Base-by-base conservation (phyloP, 2,888 invertebrate genomes). In the Gisinianus flammeolus region DNA sequence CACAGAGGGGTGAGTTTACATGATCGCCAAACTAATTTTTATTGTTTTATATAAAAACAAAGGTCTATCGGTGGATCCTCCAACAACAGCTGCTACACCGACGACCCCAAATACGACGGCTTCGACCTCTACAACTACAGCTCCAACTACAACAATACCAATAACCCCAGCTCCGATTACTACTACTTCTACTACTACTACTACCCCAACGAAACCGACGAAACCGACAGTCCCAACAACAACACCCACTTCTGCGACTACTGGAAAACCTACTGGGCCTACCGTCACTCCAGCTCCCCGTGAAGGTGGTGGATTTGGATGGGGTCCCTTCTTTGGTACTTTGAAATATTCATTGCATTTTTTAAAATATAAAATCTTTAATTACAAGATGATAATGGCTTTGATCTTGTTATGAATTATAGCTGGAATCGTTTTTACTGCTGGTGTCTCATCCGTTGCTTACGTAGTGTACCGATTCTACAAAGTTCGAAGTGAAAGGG, bases 381-480 rank as follows among this genome's bases (percentile, higher is more conserved):
- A n/a, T n/a, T n/a, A n/a, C n/a, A n/a, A n/a, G n/a, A n/a, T n/a
- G n/a, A n/a, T n/a, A n/a, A n/a, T n/a, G n/a, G n/a, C n/a, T n/a
- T n/a, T n/a, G n/a, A 3, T 58, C 44, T 73, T 24, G 5, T 62
- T 28, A 12, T 24, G 31, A 19, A 54, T 80, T 35, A 8, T 83
- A 89, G 96, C 95, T 35, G 96, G 96, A 64, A 95, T 96, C 80
- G 92, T 95, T 33, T 88, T 96, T 79, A 92, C 93, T 10, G 88
- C 92, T 28, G 94, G 94, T 44, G 87, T 95, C 26, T 89, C 94
- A 76, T 94, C 93, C 12, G 92, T 96, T 78, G 92, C 92, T 2
- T 91, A 93, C 87, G 92, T 95, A 85, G 93, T 93, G 54, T 93
- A 92, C 89, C 95, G 94, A 87, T 94, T 95, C 87, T 96, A 95